Evolutionary conservation across 2,888 invertebrate genomes (phyloP), one percentile per base, ranked within the genome.

Genomic region (Halictus ligatus): DNA sequence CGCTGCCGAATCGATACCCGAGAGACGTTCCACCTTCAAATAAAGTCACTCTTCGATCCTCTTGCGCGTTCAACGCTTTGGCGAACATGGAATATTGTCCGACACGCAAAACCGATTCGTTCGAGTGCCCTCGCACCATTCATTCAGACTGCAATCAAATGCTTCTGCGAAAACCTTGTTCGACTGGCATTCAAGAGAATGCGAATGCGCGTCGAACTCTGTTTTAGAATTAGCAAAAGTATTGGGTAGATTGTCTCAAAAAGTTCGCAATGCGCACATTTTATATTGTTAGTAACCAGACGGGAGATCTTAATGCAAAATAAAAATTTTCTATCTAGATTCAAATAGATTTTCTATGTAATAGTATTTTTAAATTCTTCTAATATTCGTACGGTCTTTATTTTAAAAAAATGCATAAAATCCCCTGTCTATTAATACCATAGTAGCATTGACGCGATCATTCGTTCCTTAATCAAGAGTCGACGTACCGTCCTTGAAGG

Each of bases 401-500:
- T 18, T 50, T 18, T n/a, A n/a, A n/a, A 29, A 35, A 35, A 35
- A 35, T 35, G 35, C 2, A 43, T 50, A 50, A 50, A 50, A 50
- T 18, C 18, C 18, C 18, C 6, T 6, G 50, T 50, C 18, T 18
- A 18, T 50, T 18, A 0, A 7, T 18, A 18, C 18, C 35, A 35
- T 35, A 35, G 35, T 2, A 21, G 18, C 7, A 18, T 50, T 0
- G 18, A 18, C 18, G 7, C 50, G 18, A 18, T 50, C 6, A 48
- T 48, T 35, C 5, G 35, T 5, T 35, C 18, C 21, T 54, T 7
- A 43, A 21, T 71, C 5, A 43, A 71, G 40, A 43, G 2, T 15
- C 13, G 69, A 91, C 92, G 29, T 89, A 92, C 93, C 92, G 67
- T 91, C 92, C 72, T 90, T 92, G 29, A 92, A 88, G 60, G 89